Evolutionary conservation across 2,888 invertebrate species (phyloP).

Genomic region (Bibio marci): DNA sequence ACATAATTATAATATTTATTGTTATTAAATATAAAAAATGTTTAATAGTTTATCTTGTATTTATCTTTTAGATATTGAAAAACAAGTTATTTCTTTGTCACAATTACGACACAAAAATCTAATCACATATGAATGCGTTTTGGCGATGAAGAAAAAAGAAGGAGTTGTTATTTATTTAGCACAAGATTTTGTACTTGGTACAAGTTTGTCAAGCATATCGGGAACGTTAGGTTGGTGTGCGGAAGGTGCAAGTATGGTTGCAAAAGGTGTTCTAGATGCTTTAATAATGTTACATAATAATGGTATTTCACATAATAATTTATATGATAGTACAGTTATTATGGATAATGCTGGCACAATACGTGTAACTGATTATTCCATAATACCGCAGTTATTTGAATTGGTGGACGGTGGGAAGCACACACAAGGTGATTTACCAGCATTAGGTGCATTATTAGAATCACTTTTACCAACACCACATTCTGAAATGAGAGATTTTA

Average conservation of each 20-base stretch:
- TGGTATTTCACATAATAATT: slow-evolving; percentile 65
- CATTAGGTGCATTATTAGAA: slow-evolving; percentile 26
- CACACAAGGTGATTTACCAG: slow-evolving; percentile 23
- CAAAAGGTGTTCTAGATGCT: slow-evolving; percentile 54
- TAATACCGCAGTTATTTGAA: slow-evolving; percentile 24
- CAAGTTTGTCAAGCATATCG: slow-evolving; percentile 24
- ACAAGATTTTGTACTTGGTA: slow-evolving; percentile 45
- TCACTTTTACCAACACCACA: slow-evolving; percentile 22
- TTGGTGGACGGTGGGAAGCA: slow-evolving; percentile 19
- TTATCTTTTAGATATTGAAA: slow-evolving; percentile 41
- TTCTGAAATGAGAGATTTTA: slow-evolving; percentile 27
- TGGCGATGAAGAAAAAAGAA: slow-evolving; percentile 41
- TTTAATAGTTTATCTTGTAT: no score
- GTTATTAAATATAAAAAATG: not conserved
- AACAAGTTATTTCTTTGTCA: slow-evolving; percentile 55
- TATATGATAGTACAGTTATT: slow-evolving; percentile 57
- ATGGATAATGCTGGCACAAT: slow-evolving; percentile 44
- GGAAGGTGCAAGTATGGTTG: slow-evolving; percentile 35
- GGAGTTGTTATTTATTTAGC: slow-evolving; percentile 47
- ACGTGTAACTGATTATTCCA: slow-evolving; percentile 25
- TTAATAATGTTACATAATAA: slow-evolving; percentile 64
- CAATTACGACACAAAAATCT: slow-evolving; percentile 55
- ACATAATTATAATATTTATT: not conserved
- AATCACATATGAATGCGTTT: slow-evolving; percentile 58
- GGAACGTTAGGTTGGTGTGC: slow-evolving; percentile 25